phyloP scores from a whole-genome alignment of 2,888 invertebrate species.

The Archaeoteleia sp. region DNA sequence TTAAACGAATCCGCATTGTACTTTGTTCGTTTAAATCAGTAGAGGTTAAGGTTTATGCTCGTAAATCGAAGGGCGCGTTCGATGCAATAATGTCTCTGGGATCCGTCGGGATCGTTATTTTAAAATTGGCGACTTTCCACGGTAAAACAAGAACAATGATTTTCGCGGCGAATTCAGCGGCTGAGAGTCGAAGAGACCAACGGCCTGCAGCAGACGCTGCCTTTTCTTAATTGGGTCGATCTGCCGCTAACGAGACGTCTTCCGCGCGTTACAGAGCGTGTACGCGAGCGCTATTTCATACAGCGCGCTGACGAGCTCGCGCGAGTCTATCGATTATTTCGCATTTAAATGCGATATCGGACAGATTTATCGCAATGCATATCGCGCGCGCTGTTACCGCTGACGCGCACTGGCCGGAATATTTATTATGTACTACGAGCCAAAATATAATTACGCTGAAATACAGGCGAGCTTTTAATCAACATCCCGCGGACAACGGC shows the following conservation, averaged over 20 bases:
- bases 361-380: slow-evolving; percentile 53
- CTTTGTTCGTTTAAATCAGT: too few species aligned
- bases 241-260: slow-evolving; percentile 66
- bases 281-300: slow-evolving; percentile 44
- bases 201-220: slow-evolving; percentile 62
- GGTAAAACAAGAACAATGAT: slow-evolving; percentile 46
- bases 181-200: slow-evolving; percentile 56
- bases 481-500: slow-evolving; percentile 49
- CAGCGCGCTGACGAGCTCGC: slow-evolving; percentile 44
- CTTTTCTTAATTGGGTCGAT: slow-evolving; percentile 69
- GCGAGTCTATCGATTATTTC: slow-evolving; percentile 51
- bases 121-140: slow-evolving; percentile 47
- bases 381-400: slow-evolving; percentile 34
- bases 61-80: slow-evolving; percentile 26
- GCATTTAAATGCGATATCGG: slow-evolving; percentile 52
- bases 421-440: slow-evolving; percentile 52
- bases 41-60: too few species aligned
- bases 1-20: too few species aligned
- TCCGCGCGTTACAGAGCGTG: slow-evolving; percentile 57
- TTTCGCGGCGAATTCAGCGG: slow-evolving; percentile 37
- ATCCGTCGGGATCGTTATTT: slow-evolving; percentile 23
- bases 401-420: slow-evolving; percentile 42
- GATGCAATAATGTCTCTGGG: slow-evolving; percentile 21
- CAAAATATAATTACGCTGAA: slow-evolving; percentile 54
- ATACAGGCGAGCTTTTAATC: slow-evolving; percentile 52